Conservation (phyloP, 2,113 vertebrate species). For the Dasypus novemcinctus region DNA sequence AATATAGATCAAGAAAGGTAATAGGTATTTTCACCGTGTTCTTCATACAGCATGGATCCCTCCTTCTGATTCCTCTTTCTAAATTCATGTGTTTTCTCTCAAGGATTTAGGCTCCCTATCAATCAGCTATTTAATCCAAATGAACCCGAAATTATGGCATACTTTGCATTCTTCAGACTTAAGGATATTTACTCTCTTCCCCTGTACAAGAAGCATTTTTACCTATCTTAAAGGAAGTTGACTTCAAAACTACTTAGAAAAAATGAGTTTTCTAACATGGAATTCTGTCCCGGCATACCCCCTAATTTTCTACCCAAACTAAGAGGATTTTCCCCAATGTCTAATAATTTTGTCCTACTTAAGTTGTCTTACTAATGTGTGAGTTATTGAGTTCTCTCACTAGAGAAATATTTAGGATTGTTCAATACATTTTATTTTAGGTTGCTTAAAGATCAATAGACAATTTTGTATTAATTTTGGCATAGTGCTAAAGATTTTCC, state of each 20-base stretch:
- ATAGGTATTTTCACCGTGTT: not conserved
- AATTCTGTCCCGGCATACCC: not conserved
- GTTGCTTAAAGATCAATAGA: conserved; percentile 69
- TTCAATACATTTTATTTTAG: conserved; percentile 68
- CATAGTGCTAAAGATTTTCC: conserved; percentile 82
- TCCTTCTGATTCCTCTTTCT: not conserved
- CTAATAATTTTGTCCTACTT: not conserved
- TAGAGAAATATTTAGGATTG: conserved; percentile 73
- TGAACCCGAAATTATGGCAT: not conserved
- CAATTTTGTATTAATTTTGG: conserved; percentile 74
- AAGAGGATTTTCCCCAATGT: not conserved
- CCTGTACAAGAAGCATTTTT: not conserved
- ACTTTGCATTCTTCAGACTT: no score
- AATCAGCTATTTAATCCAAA: not conserved
- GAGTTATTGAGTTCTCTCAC: conserved; percentile 36
- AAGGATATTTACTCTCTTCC: not conserved
- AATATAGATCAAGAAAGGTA: not conserved
- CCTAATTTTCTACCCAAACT: not conserved
- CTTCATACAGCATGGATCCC: accelerated
- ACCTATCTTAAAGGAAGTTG: not conserved
- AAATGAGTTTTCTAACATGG: not conserved
- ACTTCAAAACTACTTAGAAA: not conserved
- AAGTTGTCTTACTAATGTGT: conserved; percentile 29
- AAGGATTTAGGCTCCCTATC: not conserved
- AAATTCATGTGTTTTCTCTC: not conserved